Conservation (phyloP, 2,888 invertebrate genomes). For the Cantharis rufa region DNA sequence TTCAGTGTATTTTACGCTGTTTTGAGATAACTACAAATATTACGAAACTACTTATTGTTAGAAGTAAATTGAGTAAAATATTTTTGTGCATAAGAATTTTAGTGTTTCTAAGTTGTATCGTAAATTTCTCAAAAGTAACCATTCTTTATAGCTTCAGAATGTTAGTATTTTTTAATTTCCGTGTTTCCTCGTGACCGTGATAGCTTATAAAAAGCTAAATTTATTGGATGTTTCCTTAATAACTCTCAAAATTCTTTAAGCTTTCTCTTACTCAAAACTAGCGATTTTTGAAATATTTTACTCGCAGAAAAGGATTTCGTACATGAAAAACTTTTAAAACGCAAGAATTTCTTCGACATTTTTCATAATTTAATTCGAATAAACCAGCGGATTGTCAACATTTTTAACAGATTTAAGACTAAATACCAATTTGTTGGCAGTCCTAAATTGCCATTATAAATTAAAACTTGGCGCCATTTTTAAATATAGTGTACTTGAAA, state of each 20-base stretch:
- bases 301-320: not conserved
- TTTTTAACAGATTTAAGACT: conserved; percentile 19
- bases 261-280: not conserved
- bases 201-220: not conserved
- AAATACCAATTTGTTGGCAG: conserved; percentile 27
- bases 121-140: not conserved
- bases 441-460: conserved; percentile 17
- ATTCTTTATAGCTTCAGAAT: not conserved
- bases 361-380: not conserved
- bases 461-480: conserved; percentile 27
- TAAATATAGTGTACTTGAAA: conserved; percentile 1
- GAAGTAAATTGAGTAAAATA: not conserved
- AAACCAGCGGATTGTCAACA: conserved; percentile 18
- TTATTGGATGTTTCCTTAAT: not conserved
- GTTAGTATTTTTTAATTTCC: not conserved
- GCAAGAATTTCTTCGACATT: not conserved
- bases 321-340: not conserved
- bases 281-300: not conserved
- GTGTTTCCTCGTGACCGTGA: not conserved
- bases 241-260: not conserved
- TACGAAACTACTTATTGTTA: not conserved
- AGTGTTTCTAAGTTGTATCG: not conserved
- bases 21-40: not conserved
- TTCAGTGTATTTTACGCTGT: not conserved
- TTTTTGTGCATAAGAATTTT: not conserved